A percentile compares a stretch with the other conserved stretches of the same genome.
These are phyloP conservation scores for Steromphala cineraria DNA, from an alignment of 2,888 invertebrate genomes.

Conservation along the genomic window DNA sequence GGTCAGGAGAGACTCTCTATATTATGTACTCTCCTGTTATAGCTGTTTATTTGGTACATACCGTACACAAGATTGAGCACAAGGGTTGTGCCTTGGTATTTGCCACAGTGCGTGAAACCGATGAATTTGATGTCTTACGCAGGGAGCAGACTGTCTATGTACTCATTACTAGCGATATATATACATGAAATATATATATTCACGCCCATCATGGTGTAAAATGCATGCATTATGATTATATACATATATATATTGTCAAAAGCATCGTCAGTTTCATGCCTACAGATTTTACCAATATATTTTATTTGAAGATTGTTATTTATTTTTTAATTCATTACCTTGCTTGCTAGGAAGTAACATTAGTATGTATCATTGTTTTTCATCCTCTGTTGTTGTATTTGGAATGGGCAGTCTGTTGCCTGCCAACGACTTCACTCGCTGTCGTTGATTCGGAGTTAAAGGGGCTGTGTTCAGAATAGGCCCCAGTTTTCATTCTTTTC, in stretches of 20 bases:
- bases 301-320: constrained; percentile 25
- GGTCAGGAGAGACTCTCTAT: constrained; percentile 16
- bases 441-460: constrained; percentile 5
- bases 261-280: constrained; percentile 15
- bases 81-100: constrained; percentile 24
- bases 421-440: constrained; percentile 3
- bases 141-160: constrained; percentile 20
- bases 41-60: constrained; percentile 14
- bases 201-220: neutral
- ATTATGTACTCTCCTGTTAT: constrained; percentile 26
- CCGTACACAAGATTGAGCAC: constrained; percentile 18
- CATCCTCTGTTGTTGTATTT: constrained; percentile 5
- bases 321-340: constrained; percentile 27
- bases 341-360: constrained; percentile 21
- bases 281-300: constrained; percentile 23
- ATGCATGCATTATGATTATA: constrained; percentile 18
- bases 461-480: constrained; percentile 20
- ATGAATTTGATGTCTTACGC: constrained; percentile 1
- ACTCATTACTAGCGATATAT: neutral
- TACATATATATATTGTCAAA: constrained; percentile 20
- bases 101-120: constrained; percentile 15
- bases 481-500: neutral
- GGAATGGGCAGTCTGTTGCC: constrained; percentile 15
- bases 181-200: constrained; percentile 22
- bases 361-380: constrained; percentile 17